Conservation (phyloP, 2,797 vertebrate genomes). For the Halcyon leucocephala region DNA sequence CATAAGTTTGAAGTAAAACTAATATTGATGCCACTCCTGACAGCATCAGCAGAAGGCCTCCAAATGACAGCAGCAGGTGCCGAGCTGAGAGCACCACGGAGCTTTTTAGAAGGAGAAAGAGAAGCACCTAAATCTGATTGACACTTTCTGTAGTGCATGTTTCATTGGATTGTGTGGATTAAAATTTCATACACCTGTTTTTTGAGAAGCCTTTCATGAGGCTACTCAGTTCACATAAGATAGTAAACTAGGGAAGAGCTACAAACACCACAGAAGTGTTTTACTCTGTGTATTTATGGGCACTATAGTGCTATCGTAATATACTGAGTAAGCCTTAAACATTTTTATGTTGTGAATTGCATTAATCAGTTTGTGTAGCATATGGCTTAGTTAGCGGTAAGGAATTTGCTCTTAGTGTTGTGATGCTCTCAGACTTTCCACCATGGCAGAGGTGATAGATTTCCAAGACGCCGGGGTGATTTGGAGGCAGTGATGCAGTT, state of each 20-base stretch:
- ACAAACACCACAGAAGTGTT: background rate
- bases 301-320: background rate
- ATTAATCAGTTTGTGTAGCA: background rate
- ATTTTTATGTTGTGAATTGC: background rate
- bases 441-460: background rate
- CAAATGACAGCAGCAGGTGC: background rate
- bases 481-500: background rate
- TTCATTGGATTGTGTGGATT: background rate
- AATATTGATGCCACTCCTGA: background rate
- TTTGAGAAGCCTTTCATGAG: background rate
- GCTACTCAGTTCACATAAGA: fast-evolving
- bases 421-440: background rate
- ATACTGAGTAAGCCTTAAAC: background rate
- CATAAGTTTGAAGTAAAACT: background rate
- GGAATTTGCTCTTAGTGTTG: background rate
- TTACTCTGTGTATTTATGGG: background rate
- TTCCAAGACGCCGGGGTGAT: background rate
- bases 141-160: background rate
- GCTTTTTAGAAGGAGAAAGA: background rate
- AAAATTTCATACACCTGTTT: background rate
- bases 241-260: background rate
- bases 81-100: background rate
- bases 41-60: background rate
- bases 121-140: background rate
- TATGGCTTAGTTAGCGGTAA: background rate